Evolutionary conservation across 2,113 vertebrate genomes (phyloP).

Genomic region (Macrotus californicus): DNA sequence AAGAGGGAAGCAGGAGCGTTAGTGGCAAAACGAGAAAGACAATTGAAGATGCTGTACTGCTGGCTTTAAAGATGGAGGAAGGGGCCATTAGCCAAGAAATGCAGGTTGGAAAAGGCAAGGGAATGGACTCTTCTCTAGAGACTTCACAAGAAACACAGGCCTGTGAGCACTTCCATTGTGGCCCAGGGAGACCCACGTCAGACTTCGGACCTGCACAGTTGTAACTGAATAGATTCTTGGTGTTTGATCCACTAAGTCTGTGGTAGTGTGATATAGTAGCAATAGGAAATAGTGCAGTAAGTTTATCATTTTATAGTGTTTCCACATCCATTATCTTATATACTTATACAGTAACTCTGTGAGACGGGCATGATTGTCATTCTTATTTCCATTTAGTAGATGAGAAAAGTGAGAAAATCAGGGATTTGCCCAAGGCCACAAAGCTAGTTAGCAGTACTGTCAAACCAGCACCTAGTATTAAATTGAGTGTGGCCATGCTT

Average conservation of each 20-base stretch:
- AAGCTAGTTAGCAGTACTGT: background rate
- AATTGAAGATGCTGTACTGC: background rate
- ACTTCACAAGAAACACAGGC: accelerated
- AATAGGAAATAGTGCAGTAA: background rate
- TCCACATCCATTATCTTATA: background rate
- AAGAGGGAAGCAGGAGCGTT: background rate
- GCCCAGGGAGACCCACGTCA: background rate
- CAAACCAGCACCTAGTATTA: background rate
- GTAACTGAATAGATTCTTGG: background rate
- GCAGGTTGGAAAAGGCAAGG: background rate
- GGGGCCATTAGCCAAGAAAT: no score
- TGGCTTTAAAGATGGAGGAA: background rate
- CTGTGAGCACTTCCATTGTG: background rate
- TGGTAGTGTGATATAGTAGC: background rate
- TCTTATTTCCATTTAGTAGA: background rate
- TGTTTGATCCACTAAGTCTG: background rate
- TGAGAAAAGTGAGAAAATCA: background rate
- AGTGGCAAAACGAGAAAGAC: background rate
- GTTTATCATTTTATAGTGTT: background rate
- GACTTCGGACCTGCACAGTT: background rate
- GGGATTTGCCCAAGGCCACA: background rate
- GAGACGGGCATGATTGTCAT: background rate
- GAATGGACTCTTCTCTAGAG: background rate
- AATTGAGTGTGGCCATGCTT: no score
- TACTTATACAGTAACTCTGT: background rate